Evolutionary conservation across 2,888 invertebrate species (phyloP).

Genomic region (Saturnia japonica): DNA sequence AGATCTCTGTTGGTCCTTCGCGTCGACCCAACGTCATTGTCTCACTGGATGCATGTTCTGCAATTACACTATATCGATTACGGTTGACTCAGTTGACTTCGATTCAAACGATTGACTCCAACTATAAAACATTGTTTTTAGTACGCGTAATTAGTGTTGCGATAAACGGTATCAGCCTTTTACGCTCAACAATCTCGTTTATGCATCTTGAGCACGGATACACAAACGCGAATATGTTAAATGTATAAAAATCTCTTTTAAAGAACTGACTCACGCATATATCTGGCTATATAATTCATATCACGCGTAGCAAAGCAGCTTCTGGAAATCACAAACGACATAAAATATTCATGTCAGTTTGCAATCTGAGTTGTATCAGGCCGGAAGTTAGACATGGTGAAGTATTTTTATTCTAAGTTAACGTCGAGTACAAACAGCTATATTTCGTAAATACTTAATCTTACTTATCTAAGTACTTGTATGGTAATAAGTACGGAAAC

Average conservation of each 20-base stretch:
- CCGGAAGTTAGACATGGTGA: constrained; percentile 56
- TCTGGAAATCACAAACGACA: constrained; percentile 63
- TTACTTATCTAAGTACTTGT: too few species aligned
- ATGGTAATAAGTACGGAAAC: too few species aligned
- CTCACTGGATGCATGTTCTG: constrained; percentile 71
- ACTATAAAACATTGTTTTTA: constrained; percentile 74
- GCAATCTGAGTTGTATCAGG: constrained; percentile 55
- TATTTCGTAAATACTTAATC: constrained; percentile 10
- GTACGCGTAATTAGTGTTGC: constrained; percentile 68
- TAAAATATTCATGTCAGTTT: constrained; percentile 56
- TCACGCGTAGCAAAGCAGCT: constrained; percentile 61
- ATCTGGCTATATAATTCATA: constrained; percentile 51
- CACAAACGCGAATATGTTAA: constrained; percentile 43
- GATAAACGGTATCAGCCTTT: constrained; percentile 56
- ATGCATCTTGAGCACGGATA: constrained; percentile 47
- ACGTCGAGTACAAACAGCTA: constrained; percentile 32
- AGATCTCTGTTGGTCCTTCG: constrained; percentile 63
- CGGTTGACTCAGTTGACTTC: constrained; percentile 68
- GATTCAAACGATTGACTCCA: constrained; percentile 68
- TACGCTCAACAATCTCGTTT: constrained; percentile 44
- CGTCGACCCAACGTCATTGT: constrained; percentile 63
- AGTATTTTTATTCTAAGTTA: constrained; percentile 27
- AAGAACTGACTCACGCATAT: constrained; percentile 49
- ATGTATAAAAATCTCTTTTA: constrained; percentile 42
- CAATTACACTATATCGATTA: constrained; percentile 79